Conservation (phyloP, 2,888 invertebrate species). For the Ditula angustiorana region DNA sequence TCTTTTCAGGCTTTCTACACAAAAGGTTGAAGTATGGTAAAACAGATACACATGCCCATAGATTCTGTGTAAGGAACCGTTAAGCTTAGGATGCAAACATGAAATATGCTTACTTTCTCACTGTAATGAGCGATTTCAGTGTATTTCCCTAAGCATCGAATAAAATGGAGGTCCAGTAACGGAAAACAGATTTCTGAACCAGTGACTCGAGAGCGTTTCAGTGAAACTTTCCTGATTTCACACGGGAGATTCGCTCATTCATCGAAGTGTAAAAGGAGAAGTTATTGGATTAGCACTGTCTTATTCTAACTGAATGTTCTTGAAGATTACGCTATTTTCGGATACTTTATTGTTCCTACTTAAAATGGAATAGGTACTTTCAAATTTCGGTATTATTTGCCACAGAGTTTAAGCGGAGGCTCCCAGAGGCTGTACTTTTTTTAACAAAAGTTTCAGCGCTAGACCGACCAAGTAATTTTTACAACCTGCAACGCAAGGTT, state of each 20-base stretch:
- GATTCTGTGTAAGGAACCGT: too few species aligned
- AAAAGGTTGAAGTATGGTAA: too few species aligned
- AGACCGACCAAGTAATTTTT: too few species aligned
- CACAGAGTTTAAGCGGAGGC: neutral
- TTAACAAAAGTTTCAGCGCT: too few species aligned
- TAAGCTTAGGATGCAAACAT: neutral
- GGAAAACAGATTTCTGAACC: constrained; percentile 76
- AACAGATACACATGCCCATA: too few species aligned
- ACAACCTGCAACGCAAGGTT: too few species aligned
- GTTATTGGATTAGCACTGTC: constrained; percentile 62
- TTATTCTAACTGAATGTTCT: constrained; percentile 54
- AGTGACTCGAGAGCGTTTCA: constrained; percentile 70
- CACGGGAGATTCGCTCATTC: constrained; percentile 63
- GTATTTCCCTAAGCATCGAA: constrained; percentile 41
- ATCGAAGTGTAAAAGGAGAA: constrained; percentile 65
- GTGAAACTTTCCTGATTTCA: constrained; percentile 64
- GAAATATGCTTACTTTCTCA: neutral
- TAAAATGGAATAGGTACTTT: neutral
- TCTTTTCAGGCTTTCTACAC: too few species aligned
- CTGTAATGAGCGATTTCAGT: neutral
- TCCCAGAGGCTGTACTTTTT: too few species aligned
- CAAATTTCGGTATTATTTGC: neutral
- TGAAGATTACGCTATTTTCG: constrained; percentile 5
- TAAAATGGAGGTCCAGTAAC: constrained; percentile 53
- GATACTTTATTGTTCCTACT: neutral